A percentile compares a stretch with the other conserved stretches of the same genome.
These are phyloP conservation scores for Noturus placidus DNA, from an alignment of 2,113 vertebrate species.

Conservation along the genomic window DNA sequence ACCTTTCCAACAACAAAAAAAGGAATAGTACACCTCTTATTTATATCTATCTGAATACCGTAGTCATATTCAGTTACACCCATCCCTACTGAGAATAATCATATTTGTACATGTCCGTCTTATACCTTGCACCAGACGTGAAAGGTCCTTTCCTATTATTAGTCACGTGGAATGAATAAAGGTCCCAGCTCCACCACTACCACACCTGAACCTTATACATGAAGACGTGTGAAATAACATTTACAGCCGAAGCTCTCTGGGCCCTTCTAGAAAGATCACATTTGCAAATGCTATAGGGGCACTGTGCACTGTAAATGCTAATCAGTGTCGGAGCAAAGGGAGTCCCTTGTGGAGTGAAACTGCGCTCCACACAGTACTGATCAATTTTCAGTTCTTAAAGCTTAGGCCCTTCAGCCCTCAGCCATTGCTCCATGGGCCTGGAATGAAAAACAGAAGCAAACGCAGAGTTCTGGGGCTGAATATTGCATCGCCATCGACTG, in stretches of 20 bases:
- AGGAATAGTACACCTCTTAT: neutral
- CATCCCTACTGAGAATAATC: neutral
- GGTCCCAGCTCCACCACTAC: neutral
- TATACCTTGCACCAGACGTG: too few relatives aligned
- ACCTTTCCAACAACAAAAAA: neutral
- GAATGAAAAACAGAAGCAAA: constrained; percentile 69
- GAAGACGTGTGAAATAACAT: constrained; percentile 56
- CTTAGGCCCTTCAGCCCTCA: constrained; percentile 58
- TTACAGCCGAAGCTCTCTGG: constrained; percentile 46
- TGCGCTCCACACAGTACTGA: constrained; percentile 58
- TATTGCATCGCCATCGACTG: constrained; percentile 72
- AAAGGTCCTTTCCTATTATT: too few relatives aligned
- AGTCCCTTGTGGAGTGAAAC: constrained; percentile 38
- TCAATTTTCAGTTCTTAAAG: constrained; percentile 76
- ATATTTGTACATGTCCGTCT: neutral
- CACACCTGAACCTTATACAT: constrained; percentile 25
- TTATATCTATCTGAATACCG: neutral
- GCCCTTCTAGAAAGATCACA: constrained; percentile 56
- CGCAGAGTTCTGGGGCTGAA: constrained; percentile 66
- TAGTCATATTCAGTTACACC: neutral
- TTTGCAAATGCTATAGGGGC: constrained; percentile 52
- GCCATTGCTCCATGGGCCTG: constrained; percentile 21
- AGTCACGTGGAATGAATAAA: neutral
- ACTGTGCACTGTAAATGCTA: constrained; percentile 67
- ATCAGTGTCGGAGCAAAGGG: constrained; percentile 56